phyloP scores from a whole-genome alignment of 2,797 vertebrate genomes.

The Corythornis leucogaster region DNA sequence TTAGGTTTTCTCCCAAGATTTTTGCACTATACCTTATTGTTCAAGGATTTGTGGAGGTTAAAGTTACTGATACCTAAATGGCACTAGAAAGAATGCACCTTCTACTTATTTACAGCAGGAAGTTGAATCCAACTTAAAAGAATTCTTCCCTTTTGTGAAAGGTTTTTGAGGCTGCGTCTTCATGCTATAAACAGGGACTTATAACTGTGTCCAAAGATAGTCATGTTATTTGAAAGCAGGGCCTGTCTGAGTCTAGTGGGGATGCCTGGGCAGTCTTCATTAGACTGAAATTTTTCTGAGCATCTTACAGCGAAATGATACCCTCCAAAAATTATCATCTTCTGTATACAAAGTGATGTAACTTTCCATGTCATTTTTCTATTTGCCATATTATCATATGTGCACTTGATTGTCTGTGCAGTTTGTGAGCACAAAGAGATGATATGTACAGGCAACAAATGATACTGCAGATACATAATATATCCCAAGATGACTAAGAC shows the following conservation, averaged over 20 bases:
- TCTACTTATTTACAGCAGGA: background rate
- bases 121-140: background rate
- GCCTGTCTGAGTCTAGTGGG: background rate
- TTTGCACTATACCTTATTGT: background rate
- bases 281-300: background rate
- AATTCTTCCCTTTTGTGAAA: background rate
- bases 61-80: background rate
- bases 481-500: background rate
- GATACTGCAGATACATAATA: background rate
- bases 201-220: background rate
- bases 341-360: background rate
- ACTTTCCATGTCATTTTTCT: background rate
- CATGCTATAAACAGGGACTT: background rate
- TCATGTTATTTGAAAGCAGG: background rate
- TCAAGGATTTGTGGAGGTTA: background rate
- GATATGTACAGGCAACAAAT: background rate
- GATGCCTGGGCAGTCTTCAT: background rate
- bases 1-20: background rate
- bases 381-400: background rate
- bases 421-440: background rate
- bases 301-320: background rate
- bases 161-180: background rate
- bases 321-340: background rate
- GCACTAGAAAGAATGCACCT: background rate
- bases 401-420: background rate